These are phyloP conservation scores for Porites australiensis DNA, from an alignment of 64 coral and sea anemone genomes.

Conservation along the genomic window DNA sequence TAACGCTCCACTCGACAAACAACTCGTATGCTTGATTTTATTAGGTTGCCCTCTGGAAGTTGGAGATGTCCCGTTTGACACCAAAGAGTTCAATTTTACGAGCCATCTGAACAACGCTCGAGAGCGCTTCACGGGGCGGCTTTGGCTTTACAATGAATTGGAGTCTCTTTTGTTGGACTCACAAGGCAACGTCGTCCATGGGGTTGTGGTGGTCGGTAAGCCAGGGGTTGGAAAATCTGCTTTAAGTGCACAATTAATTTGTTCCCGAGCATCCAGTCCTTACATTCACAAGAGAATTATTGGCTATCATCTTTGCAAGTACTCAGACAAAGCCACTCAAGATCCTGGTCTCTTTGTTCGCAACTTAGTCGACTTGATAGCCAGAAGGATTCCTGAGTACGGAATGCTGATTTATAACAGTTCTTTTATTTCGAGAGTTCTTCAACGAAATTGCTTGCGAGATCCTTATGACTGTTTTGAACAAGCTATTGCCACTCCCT, in stretches of 20 bases:
- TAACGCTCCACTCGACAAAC: no score
- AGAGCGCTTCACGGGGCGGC: constrained; percentile 51
- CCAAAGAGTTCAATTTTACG: constrained; percentile 63
- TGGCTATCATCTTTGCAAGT: constrained; percentile 68
- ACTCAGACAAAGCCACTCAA: constrained; percentile 62
- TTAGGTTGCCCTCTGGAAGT: constrained; percentile 54
- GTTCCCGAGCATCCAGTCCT: constrained; percentile 57
- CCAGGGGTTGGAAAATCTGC: constrained; percentile 71
- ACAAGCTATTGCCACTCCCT: constrained; percentile 45
- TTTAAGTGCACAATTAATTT: constrained; percentile 63
- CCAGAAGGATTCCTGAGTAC: constrained; percentile 61
- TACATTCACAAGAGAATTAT: constrained; percentile 60
- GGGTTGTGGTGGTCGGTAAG: constrained; percentile 39
- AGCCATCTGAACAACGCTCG: constrained; percentile 17
- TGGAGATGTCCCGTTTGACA: constrained; percentile 51
- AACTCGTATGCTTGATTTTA: background rate
- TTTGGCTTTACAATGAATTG: constrained; percentile 68
- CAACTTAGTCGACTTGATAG: constrained; percentile 63
- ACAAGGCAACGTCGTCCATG: background rate
- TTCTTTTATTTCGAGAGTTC: constrained; percentile 22
- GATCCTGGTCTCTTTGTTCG: constrained; percentile 64
- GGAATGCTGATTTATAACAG: constrained; percentile 40
- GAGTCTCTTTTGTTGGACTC: constrained; percentile 1
- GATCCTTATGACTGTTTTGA: constrained; percentile 71
- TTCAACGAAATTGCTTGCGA: constrained; percentile 20